Evolutionary conservation across 2,888 invertebrate genomes (phyloP).

Genomic region (Dynastes tityus): DNA sequence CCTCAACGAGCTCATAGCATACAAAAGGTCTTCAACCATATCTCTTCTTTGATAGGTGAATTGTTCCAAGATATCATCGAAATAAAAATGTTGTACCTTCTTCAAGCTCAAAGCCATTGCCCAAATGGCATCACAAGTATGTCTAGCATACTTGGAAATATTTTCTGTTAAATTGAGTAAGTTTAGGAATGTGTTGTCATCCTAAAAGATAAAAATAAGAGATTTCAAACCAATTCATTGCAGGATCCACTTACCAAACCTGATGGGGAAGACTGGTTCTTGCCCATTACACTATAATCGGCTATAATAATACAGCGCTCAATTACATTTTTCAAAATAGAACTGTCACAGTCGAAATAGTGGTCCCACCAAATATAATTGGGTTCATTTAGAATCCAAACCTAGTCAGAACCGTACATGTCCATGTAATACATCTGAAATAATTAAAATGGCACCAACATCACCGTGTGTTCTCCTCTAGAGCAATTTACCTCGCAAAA

Average conservation of each 20-base stretch:
- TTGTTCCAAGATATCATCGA: constrained; percentile 64
- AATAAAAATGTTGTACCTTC: constrained; percentile 75
- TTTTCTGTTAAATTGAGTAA: constrained; percentile 44
- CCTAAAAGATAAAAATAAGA: constrained; percentile 25
- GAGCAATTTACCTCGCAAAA: constrained; percentile 86
- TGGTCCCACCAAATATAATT: constrained; percentile 72
- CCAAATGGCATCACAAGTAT: constrained; percentile 94
- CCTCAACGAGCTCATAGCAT: constrained; percentile 81
- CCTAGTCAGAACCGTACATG: constrained; percentile 92
- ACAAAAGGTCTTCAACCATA: constrained; percentile 81
- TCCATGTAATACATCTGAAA: constrained; percentile 83
- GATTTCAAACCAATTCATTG: constrained; percentile 4
- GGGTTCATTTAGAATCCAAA: constrained; percentile 86
- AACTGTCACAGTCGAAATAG: constrained; percentile 75
- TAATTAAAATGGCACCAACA: neutral
- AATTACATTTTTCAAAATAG: constrained; percentile 79
- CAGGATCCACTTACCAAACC: constrained; percentile 78
- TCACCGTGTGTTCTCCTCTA: neutral
- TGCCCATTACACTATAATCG: constrained; percentile 82
- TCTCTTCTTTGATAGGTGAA: constrained; percentile 84
- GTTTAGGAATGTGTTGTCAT: constrained; percentile 24
- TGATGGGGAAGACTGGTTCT: constrained; percentile 78
- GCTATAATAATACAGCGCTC: constrained; percentile 88
- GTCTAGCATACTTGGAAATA: constrained; percentile 81
- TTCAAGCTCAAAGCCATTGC: constrained; percentile 86